Base-by-base conservation (phyloP, 2,113 vertebrate genomes). In the Toxotes chatareus region DNA sequence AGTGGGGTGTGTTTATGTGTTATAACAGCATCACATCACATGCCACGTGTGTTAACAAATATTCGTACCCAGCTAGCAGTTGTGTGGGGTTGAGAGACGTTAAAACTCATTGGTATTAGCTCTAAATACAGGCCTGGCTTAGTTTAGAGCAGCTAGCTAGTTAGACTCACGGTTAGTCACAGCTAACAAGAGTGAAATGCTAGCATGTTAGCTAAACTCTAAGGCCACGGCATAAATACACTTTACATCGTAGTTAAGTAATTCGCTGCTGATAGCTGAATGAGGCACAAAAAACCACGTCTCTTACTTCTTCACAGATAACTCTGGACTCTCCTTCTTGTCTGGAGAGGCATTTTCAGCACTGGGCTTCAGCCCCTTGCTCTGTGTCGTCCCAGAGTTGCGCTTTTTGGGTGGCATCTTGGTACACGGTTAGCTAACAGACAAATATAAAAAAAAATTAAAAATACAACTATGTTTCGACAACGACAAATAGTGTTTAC, bases 331-430 rank as follows among this genome's bases (percentile, higher is more conserved):
- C 59, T 93, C 91, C 77, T 89, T 89, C 79, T 91, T 90, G 44
- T 91, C 89, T 64, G 90, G 34, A 57, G 92, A 83, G 2, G 44
- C 67, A 59, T 65, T 91, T 56, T 90, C 91, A 79, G 80, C 79
- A 40, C 32, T 49, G 55, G 80, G 70, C 73, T 94, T 95, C 76
- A 38, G 36, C 73, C 93, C 93, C 66, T 92, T 94, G 83, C 42
- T 89, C 49, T 91, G 93, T 63, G 81, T 65, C 19, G 88, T 51
- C 46, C 83, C 92, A 59, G 83, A 82, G 82, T 70, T 89, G 1
- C 94, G 93, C 80, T 94, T 95, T 71, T 95, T 95, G 12, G 94
- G 94, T 66, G 94, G 92, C 95, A 95, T 96, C 40, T 72, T 78
- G 14, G 70, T 36, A 4, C 67, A 13, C n/a, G 8, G 5, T 76